These are phyloP conservation scores for Littorina saxatilis DNA, from an alignment of 1,140 invertebrate species.

Conservation along the genomic window DNA sequence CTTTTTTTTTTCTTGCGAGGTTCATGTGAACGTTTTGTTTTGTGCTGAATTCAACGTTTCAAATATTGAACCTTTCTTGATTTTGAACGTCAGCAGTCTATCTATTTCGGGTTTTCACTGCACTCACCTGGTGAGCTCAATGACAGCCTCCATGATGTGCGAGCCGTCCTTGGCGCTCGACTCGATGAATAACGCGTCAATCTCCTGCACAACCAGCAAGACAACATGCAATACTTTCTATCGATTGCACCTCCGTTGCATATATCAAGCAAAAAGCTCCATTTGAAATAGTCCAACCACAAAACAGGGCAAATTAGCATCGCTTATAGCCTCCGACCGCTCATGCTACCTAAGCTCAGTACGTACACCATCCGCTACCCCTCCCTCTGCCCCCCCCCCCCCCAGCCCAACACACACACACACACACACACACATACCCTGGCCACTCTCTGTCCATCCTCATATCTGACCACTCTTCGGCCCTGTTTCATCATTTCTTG, in stretches of 20 bases:
- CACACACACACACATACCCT: slow-evolving; percentile 50
- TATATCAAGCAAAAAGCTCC: no score
- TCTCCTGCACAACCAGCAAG: slow-evolving; percentile 63
- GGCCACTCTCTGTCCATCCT: slow-evolving; percentile 71
- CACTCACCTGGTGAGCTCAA: slow-evolving; percentile 76
- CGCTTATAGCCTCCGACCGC: neutral
- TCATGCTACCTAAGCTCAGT: neutral
- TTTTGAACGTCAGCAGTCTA: no score
- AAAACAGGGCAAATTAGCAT: neutral
- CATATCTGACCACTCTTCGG: slow-evolving; percentile 62
- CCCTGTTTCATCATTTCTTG: slow-evolving; percentile 62
- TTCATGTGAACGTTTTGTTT: no score
- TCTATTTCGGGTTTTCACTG: no score
- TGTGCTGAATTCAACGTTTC: no score
- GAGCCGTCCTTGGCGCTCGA: slow-evolving; percentile 76
- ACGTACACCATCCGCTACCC: neutral
- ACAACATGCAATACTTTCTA: neutral
- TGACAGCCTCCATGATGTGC: slow-evolving; percentile 76
- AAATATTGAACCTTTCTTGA: no score
- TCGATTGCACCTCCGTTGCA: no score
- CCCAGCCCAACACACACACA: neutral
- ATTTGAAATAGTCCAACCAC: no score
- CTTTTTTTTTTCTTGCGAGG: no score
- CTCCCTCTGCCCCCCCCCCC: neutral
- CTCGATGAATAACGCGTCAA: slow-evolving; percentile 73